phyloP scores from a whole-genome alignment of 2,113 vertebrate species.

The Macquaria australasica region DNA sequence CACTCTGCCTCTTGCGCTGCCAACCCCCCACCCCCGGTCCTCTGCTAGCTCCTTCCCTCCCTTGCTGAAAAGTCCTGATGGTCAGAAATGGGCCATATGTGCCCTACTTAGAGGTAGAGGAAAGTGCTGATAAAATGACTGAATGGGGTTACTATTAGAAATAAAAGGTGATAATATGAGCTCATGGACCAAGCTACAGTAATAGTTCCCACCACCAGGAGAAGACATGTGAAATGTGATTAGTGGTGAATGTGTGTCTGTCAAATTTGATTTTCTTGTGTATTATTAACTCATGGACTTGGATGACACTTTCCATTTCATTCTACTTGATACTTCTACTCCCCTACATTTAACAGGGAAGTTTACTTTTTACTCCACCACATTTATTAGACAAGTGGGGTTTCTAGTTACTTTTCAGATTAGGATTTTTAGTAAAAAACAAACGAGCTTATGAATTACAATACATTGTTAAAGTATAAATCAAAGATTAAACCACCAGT shows the following conservation, averaged over 20 bases:
- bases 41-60: conserved; percentile 17
- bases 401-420: neutral
- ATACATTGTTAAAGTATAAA: neutral
- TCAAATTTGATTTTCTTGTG: conserved; percentile 27
- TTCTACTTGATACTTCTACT: neutral
- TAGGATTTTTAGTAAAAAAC: too few relatives aligned
- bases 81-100: conserved; percentile 61
- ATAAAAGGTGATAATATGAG: conserved; percentile 27
- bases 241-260: conserved; percentile 26
- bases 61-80: conserved; percentile 34
- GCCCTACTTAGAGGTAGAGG: conserved; percentile 52
- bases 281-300: conserved; percentile 11
- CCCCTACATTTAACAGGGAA: neutral
- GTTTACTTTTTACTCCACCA: neutral
- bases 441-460: too few relatives aligned
- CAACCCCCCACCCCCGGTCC: conserved; percentile 6
- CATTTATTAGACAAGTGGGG: neutral
- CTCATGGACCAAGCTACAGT: neutral
- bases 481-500: too few relatives aligned
- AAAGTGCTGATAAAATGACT: conserved; percentile 32
- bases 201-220: conserved; percentile 5
- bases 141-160: conserved; percentile 10
- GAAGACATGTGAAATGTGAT: conserved; percentile 34
- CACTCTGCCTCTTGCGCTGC: conserved; percentile 43
- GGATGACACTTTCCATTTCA: neutral